Evolutionary conservation across 2,797 vertebrate species (phyloP).

Genomic region (Carduelis carduelis): DNA sequence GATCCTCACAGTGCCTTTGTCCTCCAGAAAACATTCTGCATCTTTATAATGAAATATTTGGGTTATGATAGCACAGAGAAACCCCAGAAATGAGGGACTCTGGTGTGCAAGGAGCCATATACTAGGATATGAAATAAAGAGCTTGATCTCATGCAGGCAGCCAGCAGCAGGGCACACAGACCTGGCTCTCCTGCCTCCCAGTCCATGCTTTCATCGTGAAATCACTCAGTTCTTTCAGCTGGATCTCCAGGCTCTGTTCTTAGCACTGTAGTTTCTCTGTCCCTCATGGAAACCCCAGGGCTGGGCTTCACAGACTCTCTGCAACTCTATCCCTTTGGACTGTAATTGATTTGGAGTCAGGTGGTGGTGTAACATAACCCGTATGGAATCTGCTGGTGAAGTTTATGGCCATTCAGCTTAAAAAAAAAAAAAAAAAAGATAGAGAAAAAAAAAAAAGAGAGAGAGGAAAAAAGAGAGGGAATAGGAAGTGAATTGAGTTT

Average conservation of each 20-base stretch:
- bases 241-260: constrained; percentile 30
- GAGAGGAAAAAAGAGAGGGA: neutral
- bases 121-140: neutral
- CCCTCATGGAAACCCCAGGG: constrained; percentile 45
- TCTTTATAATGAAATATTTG: neutral
- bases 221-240: constrained; percentile 49
- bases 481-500: neutral
- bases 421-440: neutral
- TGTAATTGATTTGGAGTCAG: constrained; percentile 65
- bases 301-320: constrained; percentile 55
- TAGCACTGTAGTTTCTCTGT: constrained; percentile 52
- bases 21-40: constrained; percentile 22
- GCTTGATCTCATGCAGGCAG: neutral
- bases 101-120: neutral
- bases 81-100: neutral
- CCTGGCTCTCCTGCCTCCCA: neutral
- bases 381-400: constrained; percentile 50
- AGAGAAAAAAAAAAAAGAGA: neutral
- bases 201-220: constrained; percentile 29
- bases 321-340: constrained; percentile 62
- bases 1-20: neutral
- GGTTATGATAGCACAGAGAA: neutral
- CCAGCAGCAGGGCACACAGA: neutral
- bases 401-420: constrained; percentile 52
- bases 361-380: constrained; percentile 65